Evolutionary conservation across 2,888 invertebrate genomes (phyloP), one percentile per base, ranked within the genome.

Genomic region (Calliphora vomitoria): DNA sequence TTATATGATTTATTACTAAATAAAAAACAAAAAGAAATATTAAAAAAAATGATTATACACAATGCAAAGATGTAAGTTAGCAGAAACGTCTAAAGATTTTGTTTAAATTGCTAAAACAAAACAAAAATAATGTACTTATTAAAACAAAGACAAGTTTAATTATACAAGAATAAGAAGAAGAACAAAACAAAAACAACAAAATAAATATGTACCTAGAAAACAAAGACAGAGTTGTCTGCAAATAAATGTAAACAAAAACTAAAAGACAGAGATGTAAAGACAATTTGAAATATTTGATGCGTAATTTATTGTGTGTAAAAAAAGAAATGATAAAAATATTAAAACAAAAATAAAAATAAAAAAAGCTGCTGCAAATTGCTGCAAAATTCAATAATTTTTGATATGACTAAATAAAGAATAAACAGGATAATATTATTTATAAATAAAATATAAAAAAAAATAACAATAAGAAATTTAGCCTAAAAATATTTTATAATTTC

Each of bases 331-430:
- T 35, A 44, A 68, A 41, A 55, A 0, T 35, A 60, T n/a, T 10
- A 55, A 11, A 62, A 47, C 0, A 10, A 44, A 72, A 31, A 55
- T 0, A 74, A 35, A 55, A 66, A 47, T 0, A 31, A 47, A 60
- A 74, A 44, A 62, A 31, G 86, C 82, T 82, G 82, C 79, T 86
- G 75, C 47, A 79, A 76, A 75, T 79, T 82, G 79, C 78, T 82
- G 82, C 86, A 82, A 71, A 50, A 82, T 44, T 79, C 82, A 82
- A 85, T 86, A 86, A 80, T 86, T 86, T 86, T 86, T 86, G 79
- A 86, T 83, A 86, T 86, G 69, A 86, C 68, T 18, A 58, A 74
- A 62, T 20, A n/a, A n/a, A n/a, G 38, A 74, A 62, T 31, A n/a
- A 81, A 64, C 60, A 72, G 25, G 25, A 80, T 58, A 60, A 75